Evolutionary conservation across 2,888 invertebrate species (phyloP).

Genomic region (Celastrina argiolus): DNA sequence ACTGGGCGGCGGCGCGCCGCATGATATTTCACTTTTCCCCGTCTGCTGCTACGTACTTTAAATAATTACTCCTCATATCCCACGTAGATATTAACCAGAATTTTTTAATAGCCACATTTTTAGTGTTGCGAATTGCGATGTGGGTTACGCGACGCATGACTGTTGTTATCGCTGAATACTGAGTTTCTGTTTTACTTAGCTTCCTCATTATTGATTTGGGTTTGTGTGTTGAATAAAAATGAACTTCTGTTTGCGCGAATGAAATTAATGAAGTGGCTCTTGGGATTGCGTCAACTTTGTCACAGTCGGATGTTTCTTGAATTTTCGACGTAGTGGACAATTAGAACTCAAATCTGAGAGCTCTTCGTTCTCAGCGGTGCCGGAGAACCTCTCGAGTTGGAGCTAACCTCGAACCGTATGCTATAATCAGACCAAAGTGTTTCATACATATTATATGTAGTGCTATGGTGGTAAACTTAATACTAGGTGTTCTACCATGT

Average conservation of each 20-base stretch:
- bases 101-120: constrained; percentile 9
- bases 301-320: constrained; percentile 1
- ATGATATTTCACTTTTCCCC: constrained; percentile 18
- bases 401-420: constrained; percentile 41
- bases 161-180: not conserved
- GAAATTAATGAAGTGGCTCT: constrained; percentile 3
- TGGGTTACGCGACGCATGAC: not conserved
- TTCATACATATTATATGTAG: not conserved
- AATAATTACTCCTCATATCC: constrained; percentile 21
- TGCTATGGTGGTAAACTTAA: not conserved
- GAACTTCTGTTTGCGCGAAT: not conserved
- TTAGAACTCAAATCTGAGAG: constrained; percentile 56
- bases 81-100: constrained; percentile 17
- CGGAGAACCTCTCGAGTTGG: constrained; percentile 42
- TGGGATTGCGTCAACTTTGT: not conserved
- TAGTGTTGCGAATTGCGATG: not conserved
- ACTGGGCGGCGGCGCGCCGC: constrained; percentile 44
- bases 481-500: not conserved
- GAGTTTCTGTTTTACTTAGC: not conserved
- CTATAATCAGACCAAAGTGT: constrained; percentile 4
- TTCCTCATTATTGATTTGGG: constrained; percentile 11
- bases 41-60: constrained; percentile 16
- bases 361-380: constrained; percentile 46
- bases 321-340: constrained; percentile 44
- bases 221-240: constrained; percentile 14